These are phyloP conservation scores for Cynaeus angustus DNA, from an alignment of 2,888 invertebrate species.

Conservation along the genomic window DNA sequence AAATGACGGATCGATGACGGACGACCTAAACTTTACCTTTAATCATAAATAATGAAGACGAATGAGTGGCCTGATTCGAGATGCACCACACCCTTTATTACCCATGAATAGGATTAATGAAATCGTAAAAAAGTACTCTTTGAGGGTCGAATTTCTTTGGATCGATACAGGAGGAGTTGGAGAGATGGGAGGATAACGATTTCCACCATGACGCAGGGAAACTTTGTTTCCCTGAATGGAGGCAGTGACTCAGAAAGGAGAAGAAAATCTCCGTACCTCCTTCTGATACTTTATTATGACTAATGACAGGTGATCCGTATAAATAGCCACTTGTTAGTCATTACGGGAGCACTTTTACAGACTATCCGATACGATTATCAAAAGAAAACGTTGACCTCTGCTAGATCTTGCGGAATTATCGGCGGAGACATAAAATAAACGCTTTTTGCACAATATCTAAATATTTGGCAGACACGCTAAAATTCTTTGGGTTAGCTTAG, in stretches of 20 bases:
- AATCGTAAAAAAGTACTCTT: constrained; percentile 17
- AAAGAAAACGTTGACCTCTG: constrained; percentile 4
- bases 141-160: constrained; percentile 19
- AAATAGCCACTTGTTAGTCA: neutral
- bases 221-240: neutral
- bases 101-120: constrained; percentile 11
- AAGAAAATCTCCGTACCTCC: too few species aligned
- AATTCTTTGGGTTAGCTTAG: neutral
- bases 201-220: too few species aligned
- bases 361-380: constrained; percentile 2
- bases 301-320: constrained; percentile 1
- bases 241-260: neutral
- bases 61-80: too few species aligned
- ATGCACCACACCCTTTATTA: constrained; percentile 14
- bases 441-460: constrained; percentile 6
- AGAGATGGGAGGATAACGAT: too few species aligned
- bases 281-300: too few species aligned
- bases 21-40: constrained; percentile 15
- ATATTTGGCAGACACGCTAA: constrained; percentile 3
- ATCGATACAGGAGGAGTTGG: constrained; percentile 10
- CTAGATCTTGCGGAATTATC: neutral
- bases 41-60: neutral
- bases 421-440: constrained; percentile 9
- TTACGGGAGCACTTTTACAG: neutral
- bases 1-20: neutral